Conservation (phyloP, 2,797 vertebrate genomes). For the Catostomus latipinnis region DNA sequence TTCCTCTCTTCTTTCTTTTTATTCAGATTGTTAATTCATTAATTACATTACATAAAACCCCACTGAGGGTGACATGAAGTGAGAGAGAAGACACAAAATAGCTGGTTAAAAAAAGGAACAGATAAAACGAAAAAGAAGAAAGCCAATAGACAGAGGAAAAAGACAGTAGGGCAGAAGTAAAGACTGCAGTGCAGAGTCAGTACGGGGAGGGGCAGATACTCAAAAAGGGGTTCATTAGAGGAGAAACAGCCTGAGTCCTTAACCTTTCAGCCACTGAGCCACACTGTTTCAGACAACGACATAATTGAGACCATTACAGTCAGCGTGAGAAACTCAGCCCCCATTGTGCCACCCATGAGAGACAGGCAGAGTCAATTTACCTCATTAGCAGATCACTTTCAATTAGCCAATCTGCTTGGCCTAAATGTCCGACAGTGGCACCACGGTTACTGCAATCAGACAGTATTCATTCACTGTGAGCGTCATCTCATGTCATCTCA, state of each 20-base stretch:
- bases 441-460: slow-evolving; percentile 34
- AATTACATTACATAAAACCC: background rate
- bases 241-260: slow-evolving; percentile 67
- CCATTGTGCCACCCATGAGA: slow-evolving; percentile 61
- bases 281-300: slow-evolving; percentile 55
- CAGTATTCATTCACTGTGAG: slow-evolving; percentile 23
- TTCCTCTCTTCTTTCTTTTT: too few species aligned
- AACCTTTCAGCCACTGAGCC: slow-evolving; percentile 71
- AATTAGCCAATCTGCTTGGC: slow-evolving; percentile 62
- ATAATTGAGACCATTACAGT: slow-evolving; percentile 71
- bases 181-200: slow-evolving; percentile 12
- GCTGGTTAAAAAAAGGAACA: background rate
- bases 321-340: slow-evolving; percentile 63
- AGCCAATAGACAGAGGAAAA: background rate
- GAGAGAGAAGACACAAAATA: slow-evolving; percentile 1
- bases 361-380: slow-evolving; percentile 60
- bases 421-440: slow-evolving; percentile 47
- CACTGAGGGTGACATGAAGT: slow-evolving; percentile 1
- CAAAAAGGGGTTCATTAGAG: slow-evolving; percentile 60
- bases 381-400: slow-evolving; percentile 62
- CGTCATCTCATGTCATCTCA: slow-evolving; percentile 10
- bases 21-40: background rate
- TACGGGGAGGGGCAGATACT: slow-evolving; percentile 21
- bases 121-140: background rate
- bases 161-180: background rate